Percentiles rank a stretch among this genome's conserved stretches.
phyloP scores from a whole-genome alignment of 2,113 vertebrate species.

The Tychaedon coryphoeus region DNA sequence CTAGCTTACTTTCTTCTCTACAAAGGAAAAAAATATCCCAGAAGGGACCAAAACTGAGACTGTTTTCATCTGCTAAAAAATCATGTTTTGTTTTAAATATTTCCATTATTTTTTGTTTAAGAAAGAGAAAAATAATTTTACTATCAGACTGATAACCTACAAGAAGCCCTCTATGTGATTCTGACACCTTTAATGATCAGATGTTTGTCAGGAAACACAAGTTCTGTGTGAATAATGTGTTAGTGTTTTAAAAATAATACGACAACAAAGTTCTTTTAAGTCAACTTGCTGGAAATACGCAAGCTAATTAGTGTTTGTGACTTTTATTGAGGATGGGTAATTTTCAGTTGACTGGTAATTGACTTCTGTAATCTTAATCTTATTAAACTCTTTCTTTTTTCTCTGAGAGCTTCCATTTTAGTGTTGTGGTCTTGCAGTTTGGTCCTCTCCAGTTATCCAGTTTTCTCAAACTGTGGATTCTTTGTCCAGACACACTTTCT shows the following conservation, averaged over 20 bases:
- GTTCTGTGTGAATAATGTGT: not conserved
- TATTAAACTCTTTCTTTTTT: not conserved
- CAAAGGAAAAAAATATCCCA: conserved; percentile 23
- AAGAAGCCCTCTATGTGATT: not conserved
- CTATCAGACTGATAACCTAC: not conserved
- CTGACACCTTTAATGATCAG: not conserved
- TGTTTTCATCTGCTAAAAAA: conserved; percentile 20
- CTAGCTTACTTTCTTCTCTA: conserved; percentile 28
- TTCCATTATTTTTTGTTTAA: not conserved
- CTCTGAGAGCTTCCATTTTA: not conserved
- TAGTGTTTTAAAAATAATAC: not conserved
- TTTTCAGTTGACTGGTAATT: not conserved
- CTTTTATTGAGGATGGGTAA: not conserved
- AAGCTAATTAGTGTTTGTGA: not conserved
- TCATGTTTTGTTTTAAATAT: not conserved
- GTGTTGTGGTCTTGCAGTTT: not conserved
- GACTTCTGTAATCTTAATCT: not conserved
- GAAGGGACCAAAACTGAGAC: conserved; percentile 13
- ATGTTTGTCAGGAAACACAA: not conserved
- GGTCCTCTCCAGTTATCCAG: not conserved
- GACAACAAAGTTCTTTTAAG: not conserved
- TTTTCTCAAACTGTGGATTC: not conserved
- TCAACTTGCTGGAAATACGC: not conserved
- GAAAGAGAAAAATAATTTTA: not conserved
- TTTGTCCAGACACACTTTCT: not conserved